A percentile compares a stretch with the other conserved stretches of the same genome.
Conservation (phyloP, 2,113 vertebrate species). For the Cavia porcellus region DNA sequence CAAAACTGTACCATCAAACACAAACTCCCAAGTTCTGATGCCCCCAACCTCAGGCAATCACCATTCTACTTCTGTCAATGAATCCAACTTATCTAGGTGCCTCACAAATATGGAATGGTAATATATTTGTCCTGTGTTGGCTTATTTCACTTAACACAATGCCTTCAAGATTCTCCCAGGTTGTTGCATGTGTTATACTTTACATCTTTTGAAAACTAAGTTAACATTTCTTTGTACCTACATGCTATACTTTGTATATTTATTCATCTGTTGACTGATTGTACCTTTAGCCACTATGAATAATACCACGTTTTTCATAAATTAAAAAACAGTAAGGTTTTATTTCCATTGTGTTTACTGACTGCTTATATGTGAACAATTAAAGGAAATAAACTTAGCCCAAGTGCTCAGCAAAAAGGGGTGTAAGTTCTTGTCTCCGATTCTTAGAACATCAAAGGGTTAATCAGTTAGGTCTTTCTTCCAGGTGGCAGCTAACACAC, state of each 20-base stretch:
- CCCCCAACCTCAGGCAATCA: background rate
- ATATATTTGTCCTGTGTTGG: background rate
- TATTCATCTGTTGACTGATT: background rate
- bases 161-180: background rate
- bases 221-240: background rate
- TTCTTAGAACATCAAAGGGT: slow-evolving; percentile 27
- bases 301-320: background rate
- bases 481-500: slow-evolving; percentile 56
- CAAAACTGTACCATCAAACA: background rate
- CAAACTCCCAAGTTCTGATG: no score
- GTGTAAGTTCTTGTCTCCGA: background rate
- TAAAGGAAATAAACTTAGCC: background rate
- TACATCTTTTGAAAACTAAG: background rate
- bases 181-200: background rate
- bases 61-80: background rate
- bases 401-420: background rate
- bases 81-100: background rate
- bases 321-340: background rate
- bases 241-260: background rate
- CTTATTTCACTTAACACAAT: background rate
- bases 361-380: background rate
- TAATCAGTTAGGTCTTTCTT: slow-evolving; percentile 16
- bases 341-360: background rate
- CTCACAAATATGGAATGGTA: background rate
- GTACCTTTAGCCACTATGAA: background rate